These are phyloP conservation scores for Neria commutata DNA, from an alignment of 2,888 invertebrate genomes.

Conservation along the genomic window DNA sequence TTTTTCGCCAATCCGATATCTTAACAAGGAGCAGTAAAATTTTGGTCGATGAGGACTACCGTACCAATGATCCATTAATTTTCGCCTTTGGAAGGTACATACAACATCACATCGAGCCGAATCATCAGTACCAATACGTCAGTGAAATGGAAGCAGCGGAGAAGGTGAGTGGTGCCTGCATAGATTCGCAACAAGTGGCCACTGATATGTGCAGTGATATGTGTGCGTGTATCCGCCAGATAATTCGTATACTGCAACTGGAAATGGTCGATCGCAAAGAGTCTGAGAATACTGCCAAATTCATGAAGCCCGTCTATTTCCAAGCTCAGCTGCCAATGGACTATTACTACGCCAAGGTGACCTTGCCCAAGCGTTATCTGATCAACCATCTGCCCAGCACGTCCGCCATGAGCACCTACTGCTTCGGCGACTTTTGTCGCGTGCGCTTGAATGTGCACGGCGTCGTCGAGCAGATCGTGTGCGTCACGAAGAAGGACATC, in stretches of 20 bases:
- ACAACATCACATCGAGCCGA: conserved; percentile 20
- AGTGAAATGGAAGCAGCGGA: conserved; percentile 42
- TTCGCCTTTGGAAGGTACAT: conserved; percentile 45
- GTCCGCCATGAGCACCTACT: conserved; percentile 40
- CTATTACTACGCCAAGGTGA: conserved; percentile 38
- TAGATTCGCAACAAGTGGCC: rapidly evolving
- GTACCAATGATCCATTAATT: conserved; percentile 41
- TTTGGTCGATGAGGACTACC: conserved; percentile 36
- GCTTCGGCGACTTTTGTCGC: conserved; percentile 45
- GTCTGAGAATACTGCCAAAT: neutral
- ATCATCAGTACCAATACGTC: conserved; percentile 39
- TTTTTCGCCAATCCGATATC: conserved; percentile 27
- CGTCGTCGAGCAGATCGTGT: conserved; percentile 47
- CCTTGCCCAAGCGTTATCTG: conserved; percentile 42
- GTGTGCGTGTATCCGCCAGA: neutral
- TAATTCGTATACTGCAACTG: conserved; percentile 39
- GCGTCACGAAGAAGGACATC: conserved; percentile 43
- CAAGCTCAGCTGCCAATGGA: conserved; percentile 39
- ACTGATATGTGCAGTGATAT: neutral
- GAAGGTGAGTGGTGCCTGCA: conserved; percentile 45
- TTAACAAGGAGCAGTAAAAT: conserved; percentile 21
- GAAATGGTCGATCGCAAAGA: neutral
- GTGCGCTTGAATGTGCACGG: conserved; percentile 37
- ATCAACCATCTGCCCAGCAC: conserved; percentile 36
- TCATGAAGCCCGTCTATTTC: conserved; percentile 27